These are phyloP conservation scores for Listronotus oregonensis DNA, from an alignment of 1,140 invertebrate genomes.

Conservation along the genomic window DNA sequence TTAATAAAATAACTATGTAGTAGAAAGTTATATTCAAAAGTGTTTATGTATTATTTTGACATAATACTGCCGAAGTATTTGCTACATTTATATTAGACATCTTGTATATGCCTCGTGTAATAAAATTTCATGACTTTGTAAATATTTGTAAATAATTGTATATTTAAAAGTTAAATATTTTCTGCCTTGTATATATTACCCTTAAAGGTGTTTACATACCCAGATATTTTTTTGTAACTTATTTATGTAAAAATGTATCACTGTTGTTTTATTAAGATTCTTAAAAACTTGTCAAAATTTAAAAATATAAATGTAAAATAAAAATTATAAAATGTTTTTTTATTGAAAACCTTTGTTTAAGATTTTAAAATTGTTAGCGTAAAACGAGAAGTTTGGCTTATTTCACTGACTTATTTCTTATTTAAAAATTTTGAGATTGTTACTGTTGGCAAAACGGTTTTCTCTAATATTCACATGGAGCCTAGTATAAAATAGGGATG, in stretches of 20 bases:
- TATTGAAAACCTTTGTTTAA: not conserved
- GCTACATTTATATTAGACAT: too few relatives aligned
- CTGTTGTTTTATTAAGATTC: slow-evolving; percentile 34
- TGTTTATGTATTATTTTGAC: too few relatives aligned
- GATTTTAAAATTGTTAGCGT: too few relatives aligned
- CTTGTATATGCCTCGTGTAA: not conserved
- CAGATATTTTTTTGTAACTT: slow-evolving; percentile 35
- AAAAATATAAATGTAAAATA: slow-evolving; percentile 33
- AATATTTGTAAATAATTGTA: slow-evolving; percentile 19
- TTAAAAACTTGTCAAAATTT: slow-evolving; percentile 28
- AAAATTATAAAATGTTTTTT: not conserved
- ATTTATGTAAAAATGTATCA: slow-evolving; percentile 36
- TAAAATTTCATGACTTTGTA: slow-evolving; percentile 1
- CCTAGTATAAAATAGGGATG: too few relatives aligned
- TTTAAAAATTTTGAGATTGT: too few relatives aligned
- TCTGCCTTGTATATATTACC: slow-evolving; percentile 27
- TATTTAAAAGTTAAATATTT: slow-evolving; percentile 16
- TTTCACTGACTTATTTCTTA: too few relatives aligned
- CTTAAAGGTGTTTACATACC: slow-evolving; percentile 30
- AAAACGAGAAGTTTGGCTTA: too few relatives aligned
- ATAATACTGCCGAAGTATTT: too few relatives aligned
- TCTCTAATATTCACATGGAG: too few relatives aligned
- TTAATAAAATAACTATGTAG: too few relatives aligned
- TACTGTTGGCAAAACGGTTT: too few relatives aligned
- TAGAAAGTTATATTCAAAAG: too few relatives aligned